phyloP scores from a whole-genome alignment of 2,797 vertebrate genomes.

The Sphenodon punctatus region DNA sequence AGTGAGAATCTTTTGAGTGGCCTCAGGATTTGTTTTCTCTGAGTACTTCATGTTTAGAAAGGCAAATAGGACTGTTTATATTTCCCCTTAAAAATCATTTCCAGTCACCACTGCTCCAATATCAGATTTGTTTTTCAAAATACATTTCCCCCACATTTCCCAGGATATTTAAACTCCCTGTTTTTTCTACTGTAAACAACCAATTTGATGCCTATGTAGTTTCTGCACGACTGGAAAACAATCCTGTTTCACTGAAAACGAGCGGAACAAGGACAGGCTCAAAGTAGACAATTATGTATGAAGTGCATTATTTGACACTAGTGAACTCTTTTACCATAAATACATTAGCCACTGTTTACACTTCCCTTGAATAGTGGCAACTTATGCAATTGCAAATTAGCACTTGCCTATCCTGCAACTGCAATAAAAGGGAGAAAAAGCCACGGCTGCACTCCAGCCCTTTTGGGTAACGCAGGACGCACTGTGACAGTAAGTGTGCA shows the following conservation, averaged over 20 bases:
- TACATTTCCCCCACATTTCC: conserved; percentile 12
- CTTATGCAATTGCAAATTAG: not conserved
- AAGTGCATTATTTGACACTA: too few relatives aligned
- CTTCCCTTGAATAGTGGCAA: not conserved
- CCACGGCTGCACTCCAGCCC: not conserved
- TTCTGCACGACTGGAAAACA: not conserved
- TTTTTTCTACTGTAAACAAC: conserved; percentile 9
- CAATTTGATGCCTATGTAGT: not conserved
- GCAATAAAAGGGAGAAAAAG: not conserved
- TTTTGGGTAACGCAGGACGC: not conserved
- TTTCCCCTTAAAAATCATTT: conserved; percentile 35
- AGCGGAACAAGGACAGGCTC: too few relatives aligned
- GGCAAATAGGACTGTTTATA: conserved; percentile 18
- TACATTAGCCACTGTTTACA: not conserved
- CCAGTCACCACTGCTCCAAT: conserved; percentile 5
- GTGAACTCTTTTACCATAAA: too few relatives aligned
- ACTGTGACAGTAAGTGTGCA: too few relatives aligned
- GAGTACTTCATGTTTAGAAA: conserved; percentile 19
- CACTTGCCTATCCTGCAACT: not conserved
- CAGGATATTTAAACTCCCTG: not conserved
- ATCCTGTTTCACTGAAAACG: not conserved
- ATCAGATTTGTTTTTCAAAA: not conserved
- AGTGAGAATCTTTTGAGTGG: not conserved
- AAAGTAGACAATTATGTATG: conserved; percentile 35
- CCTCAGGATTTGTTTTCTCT: not conserved